A percentile compares a stretch with the other conserved stretches of the same genome.
These are phyloP conservation scores for Cossypha niveicapilla DNA, from an alignment of 2,797 vertebrate species.

Conservation along the genomic window DNA sequence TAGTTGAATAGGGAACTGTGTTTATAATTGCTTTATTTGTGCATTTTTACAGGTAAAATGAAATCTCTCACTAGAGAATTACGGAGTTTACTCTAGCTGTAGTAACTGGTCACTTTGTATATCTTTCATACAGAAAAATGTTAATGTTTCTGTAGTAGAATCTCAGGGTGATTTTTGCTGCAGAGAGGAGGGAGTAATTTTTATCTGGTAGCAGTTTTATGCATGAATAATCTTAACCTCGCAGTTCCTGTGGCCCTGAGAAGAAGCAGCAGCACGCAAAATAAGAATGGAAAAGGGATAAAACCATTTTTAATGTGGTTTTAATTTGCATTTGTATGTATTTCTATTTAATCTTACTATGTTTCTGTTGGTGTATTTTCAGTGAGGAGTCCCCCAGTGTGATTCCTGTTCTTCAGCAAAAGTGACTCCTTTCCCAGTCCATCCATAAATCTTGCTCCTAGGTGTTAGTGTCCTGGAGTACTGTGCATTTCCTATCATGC, in stretches of 20 bases:
- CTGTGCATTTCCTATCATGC: neutral
- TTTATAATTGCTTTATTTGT: neutral
- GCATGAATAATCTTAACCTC: neutral
- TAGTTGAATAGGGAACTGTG: neutral
- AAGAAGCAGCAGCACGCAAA: neutral
- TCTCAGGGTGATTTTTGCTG: neutral
- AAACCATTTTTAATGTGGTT: neutral
- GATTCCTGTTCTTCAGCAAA: slow-evolving; percentile 13
- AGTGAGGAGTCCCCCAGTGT: neutral
- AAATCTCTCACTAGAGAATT: neutral
- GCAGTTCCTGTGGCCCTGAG: neutral
- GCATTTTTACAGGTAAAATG: neutral
- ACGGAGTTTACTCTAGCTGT: neutral
- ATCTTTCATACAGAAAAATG: neutral
- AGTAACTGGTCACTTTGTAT: neutral
- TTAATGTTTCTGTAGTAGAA: neutral
- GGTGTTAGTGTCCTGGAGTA: neutral
- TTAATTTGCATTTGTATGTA: neutral
- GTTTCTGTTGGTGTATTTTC: slow-evolving; percentile 12
- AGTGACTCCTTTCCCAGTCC: neutral
- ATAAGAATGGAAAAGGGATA: neutral
- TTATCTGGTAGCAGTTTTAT: neutral
- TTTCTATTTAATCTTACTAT: slow-evolving; percentile 4
- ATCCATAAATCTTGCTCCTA: neutral
- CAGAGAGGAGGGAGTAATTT: neutral